Percentiles rank a stretch among this genome's conserved stretches.
Evolutionary conservation across 1,140 invertebrate species (phyloP).

Genomic region (Acyrthosiphon pisum): DNA sequence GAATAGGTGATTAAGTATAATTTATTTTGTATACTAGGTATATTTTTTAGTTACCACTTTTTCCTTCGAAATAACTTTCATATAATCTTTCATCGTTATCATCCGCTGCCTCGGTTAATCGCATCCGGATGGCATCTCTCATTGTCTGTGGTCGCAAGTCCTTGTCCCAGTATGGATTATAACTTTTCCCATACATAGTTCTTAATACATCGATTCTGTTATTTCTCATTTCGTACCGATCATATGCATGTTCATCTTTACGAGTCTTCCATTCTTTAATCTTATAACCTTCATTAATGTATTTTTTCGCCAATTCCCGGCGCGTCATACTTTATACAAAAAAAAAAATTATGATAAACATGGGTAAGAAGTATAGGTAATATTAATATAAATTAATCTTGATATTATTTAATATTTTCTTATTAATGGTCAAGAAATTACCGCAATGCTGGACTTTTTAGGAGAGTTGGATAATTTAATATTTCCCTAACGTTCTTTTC

Average conservation of each 20-base stretch:
- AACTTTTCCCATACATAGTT: slow-evolving; percentile 24
- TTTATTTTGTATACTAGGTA: not conserved
- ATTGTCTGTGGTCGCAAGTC: not conserved
- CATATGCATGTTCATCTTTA: not conserved
- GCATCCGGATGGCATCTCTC: not conserved
- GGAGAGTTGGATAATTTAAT: not conserved
- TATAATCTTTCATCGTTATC: not conserved
- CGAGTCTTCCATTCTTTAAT: slow-evolving; percentile 36
- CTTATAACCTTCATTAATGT: slow-evolving; percentile 33
- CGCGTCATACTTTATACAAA: not conserved
- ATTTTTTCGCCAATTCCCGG: slow-evolving; percentile 10
- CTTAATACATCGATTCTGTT: not conserved
- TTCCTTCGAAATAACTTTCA: not conserved
- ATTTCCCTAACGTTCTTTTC: not conserved
- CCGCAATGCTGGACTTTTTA: slow-evolving; percentile 41
- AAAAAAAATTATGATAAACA: not conserved
- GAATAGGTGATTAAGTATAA: not conserved
- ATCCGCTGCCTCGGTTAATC: not conserved
- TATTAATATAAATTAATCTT: not conserved
- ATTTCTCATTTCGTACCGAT: slow-evolving; percentile 25
- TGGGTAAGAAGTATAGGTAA: not conserved
- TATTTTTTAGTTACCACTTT: not conserved
- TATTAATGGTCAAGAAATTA: not conserved
- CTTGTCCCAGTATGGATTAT: slow-evolving; percentile 25
- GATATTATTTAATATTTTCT: not conserved